A percentile compares a stretch with the other conserved stretches of the same genome.
These are phyloP conservation scores for Pitta sordida DNA, from an alignment of 2,113 vertebrate genomes.

Conservation along the genomic window DNA sequence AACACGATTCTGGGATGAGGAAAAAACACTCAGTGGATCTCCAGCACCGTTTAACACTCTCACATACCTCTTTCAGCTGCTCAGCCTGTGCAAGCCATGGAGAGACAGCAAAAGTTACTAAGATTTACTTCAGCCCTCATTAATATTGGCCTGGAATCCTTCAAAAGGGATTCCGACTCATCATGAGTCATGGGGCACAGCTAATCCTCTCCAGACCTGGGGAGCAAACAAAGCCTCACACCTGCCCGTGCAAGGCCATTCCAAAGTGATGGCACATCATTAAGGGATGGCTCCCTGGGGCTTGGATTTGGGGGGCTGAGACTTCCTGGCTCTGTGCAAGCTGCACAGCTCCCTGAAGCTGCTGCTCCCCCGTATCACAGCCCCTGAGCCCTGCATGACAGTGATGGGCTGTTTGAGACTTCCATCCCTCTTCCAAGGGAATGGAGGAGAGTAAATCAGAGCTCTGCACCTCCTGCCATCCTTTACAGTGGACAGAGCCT, in stretches of 20 bases:
- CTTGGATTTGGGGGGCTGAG: background rate
- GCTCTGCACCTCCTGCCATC: background rate
- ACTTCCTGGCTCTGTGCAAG: background rate
- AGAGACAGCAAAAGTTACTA: background rate
- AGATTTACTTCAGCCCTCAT: background rate
- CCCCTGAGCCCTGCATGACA: rapidly evolving
- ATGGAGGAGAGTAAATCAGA: background rate
- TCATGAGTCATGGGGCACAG: background rate
- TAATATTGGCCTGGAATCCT: background rate
- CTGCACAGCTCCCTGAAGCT: background rate
- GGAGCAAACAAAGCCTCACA: background rate
- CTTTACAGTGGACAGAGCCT: background rate
- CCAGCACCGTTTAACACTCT: background rate
- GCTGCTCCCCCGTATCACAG: rapidly evolving
- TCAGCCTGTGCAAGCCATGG: background rate
- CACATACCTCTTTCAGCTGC: background rate
- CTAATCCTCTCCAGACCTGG: constrained; percentile 21
- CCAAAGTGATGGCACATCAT: rapidly evolving
- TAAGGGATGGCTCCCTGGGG: rapidly evolving
- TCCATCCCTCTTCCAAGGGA: background rate
- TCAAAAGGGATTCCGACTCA: background rate
- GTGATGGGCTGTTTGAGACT: rapidly evolving
- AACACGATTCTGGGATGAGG: background rate
- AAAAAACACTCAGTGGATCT: background rate
- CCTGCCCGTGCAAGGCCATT: background rate